Percentiles rank a stretch among this genome's conserved stretches.
Conservation (phyloP, 2,113 vertebrate species). For the Columba janthina region DNA sequence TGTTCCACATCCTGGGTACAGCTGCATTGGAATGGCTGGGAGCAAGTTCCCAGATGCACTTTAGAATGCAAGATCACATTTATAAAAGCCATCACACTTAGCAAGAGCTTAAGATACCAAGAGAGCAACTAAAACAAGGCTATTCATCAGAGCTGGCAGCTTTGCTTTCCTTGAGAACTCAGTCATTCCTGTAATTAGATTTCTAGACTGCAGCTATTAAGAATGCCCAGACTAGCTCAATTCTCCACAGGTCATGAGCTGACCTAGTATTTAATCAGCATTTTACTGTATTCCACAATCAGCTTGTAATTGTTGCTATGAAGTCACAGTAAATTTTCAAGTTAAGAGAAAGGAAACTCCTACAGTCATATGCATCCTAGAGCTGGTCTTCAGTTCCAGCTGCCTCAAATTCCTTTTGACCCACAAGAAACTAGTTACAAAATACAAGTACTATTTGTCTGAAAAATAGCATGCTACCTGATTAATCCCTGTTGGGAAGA, state of each 20-base stretch:
- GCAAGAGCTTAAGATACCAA: background rate
- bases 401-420: background rate
- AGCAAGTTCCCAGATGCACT: background rate
- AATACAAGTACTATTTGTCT: background rate
- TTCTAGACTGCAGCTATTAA: background rate
- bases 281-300: background rate
- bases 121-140: background rate
- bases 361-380: background rate
- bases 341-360: background rate
- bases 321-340: background rate
- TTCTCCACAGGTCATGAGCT: background rate
- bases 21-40: background rate
- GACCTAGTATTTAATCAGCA: background rate
- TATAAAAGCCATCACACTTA: background rate
- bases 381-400: background rate
- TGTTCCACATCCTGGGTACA: background rate
- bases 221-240: background rate
- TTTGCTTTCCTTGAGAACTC: background rate
- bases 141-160: background rate
- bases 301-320: background rate
- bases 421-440: background rate
- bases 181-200: slow-evolving; percentile 26
- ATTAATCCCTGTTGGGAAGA: background rate
- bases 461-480: background rate
- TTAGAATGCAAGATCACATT: background rate